A percentile compares a stretch with the other conserved stretches of the same genome.
Conservation (phyloP, 2,113 vertebrate genomes). For the Orientallactaga bullata region DNA sequence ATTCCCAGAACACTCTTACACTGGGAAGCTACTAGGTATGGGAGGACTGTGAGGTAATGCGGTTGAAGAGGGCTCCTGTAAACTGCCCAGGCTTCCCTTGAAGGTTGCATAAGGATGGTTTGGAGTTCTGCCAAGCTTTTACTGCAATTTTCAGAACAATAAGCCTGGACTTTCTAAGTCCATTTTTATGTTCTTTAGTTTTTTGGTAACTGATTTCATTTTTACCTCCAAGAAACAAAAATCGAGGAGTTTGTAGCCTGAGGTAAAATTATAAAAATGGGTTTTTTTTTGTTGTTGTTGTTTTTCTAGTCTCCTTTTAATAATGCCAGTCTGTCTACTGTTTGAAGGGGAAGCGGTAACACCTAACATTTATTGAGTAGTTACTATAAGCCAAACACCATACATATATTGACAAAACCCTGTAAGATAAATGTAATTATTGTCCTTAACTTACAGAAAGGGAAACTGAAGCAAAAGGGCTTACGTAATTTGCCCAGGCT, state of each 20-base stretch:
- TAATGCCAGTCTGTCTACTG: constrained; percentile 43
- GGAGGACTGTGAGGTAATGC: background rate
- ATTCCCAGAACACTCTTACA: no score
- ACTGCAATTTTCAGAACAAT: constrained; percentile 22
- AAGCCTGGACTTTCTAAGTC: constrained; percentile 51
- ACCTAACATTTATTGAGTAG: constrained; percentile 58
- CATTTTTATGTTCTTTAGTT: constrained; percentile 25
- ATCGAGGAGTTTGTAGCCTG: constrained; percentile 2
- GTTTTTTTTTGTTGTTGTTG: background rate
- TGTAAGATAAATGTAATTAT: constrained; percentile 1
- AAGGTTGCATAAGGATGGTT: background rate
- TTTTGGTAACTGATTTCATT: constrained; percentile 57
- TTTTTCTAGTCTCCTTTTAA: constrained; percentile 36
- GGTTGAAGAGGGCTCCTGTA: background rate
- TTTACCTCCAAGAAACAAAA: constrained; percentile 54
- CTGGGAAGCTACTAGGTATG: constrained; percentile 5
- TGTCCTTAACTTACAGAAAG: constrained; percentile 44
- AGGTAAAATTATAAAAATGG: constrained; percentile 39
- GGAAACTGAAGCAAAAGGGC: constrained; percentile 30
- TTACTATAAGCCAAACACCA: constrained; percentile 36
- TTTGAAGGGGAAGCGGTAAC: constrained; percentile 36
- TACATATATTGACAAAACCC: constrained; percentile 55
- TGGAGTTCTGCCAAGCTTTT: constrained; percentile 45
- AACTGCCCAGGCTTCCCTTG: background rate
- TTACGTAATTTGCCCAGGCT: constrained; percentile 49